Evolutionary conservation across 2,113 vertebrate species (phyloP).

Genomic region (Mirza zaza): DNA sequence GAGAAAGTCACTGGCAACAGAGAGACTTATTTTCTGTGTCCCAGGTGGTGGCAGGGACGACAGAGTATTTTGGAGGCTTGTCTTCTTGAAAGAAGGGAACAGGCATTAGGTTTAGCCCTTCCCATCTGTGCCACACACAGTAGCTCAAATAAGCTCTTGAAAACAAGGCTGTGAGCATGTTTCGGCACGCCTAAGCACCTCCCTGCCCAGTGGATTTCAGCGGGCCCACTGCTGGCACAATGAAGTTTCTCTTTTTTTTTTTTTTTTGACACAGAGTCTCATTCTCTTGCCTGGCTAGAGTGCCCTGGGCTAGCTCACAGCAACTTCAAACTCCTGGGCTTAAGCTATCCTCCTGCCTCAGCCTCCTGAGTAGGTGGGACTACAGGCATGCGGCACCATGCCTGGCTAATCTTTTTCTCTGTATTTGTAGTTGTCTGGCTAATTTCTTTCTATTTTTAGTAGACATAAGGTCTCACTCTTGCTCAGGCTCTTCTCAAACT

Average conservation of each 20-base stretch:
- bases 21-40: not conserved
- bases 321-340: too few relatives aligned
- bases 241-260: not conserved
- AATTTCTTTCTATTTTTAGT: too few relatives aligned
- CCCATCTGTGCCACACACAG: not conserved
- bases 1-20: not conserved
- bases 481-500: too few relatives aligned
- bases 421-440: too few relatives aligned
- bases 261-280: too few relatives aligned
- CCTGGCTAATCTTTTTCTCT: too few relatives aligned
- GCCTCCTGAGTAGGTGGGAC: too few relatives aligned
- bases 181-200: not conserved
- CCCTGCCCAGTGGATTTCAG: not conserved
- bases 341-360: too few relatives aligned
- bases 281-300: too few relatives aligned
- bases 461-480: too few relatives aligned
- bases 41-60: not conserved
- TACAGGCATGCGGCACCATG: too few relatives aligned
- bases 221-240: not conserved
- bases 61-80: not conserved
- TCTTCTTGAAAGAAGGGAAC: not conserved
- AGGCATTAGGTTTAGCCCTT: not conserved
- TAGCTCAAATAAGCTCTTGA: not conserved
- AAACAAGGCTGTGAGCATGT: not conserved
- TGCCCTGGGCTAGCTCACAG: too few relatives aligned